These are phyloP conservation scores for Marasmarcha lunaedactyla DNA, from an alignment of 2,888 invertebrate species.

Conservation along the genomic window DNA sequence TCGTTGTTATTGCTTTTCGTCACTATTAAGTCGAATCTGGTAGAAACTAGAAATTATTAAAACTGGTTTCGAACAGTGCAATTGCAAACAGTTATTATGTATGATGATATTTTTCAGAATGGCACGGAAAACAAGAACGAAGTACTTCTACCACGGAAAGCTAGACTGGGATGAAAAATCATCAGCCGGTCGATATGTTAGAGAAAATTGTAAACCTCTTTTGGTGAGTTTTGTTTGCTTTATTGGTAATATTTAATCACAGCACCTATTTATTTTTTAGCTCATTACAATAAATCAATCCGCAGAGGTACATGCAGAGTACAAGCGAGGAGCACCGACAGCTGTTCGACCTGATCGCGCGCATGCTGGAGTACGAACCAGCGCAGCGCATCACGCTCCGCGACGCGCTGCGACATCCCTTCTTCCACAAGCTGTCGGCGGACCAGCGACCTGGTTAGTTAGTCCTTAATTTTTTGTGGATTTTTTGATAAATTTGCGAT, in stretches of 20 bases:
- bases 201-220: constrained; percentile 97
- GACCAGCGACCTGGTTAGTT: constrained; percentile 73
- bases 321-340: constrained; percentile 92
- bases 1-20: too few species aligned
- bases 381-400: constrained; percentile 86
- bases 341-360: constrained; percentile 93
- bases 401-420: constrained; percentile 92
- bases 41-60: too few species aligned
- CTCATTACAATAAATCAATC: neutral
- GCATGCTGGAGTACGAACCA: constrained; percentile 98
- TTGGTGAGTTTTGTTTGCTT: constrained; percentile 73
- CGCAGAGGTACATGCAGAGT: constrained; percentile 87
- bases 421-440: constrained; percentile 88
- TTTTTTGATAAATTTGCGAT: too few species aligned
- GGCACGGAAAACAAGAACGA: constrained; percentile 92
- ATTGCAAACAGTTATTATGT: too few species aligned
- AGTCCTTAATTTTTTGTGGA: too few species aligned
- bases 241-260: neutral
- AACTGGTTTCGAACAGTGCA: too few species aligned
- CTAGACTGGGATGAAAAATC: constrained; percentile 98
- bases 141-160: constrained; percentile 97
- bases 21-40: too few species aligned
- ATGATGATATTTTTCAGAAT: too few species aligned
- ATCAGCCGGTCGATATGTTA: constrained; percentile 95
- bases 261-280: too few species aligned